A percentile compares a stretch with the other conserved stretches of the same genome.
These are phyloP conservation scores for Eremophila alpestris DNA, from an alignment of 2,797 vertebrate genomes.

Conservation along the genomic window DNA sequence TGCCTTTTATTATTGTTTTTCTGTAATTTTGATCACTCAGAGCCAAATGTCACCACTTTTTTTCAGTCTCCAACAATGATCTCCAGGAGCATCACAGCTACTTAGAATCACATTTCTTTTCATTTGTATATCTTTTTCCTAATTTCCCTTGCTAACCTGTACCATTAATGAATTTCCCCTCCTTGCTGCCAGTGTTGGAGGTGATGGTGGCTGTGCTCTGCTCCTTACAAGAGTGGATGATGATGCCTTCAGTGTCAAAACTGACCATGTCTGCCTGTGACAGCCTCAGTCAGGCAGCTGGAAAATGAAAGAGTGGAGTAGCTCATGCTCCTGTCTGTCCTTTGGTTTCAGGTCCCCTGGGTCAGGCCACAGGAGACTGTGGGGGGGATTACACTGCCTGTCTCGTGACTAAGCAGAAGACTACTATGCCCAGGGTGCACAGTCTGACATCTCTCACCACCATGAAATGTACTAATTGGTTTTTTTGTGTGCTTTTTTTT, in stretches of 20 bases:
- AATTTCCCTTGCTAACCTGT: background rate
- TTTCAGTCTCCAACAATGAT: background rate
- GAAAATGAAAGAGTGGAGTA: background rate
- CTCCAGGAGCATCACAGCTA: accelerated
- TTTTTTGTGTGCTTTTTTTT: background rate
- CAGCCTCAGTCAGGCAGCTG: background rate
- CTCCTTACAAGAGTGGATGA: accelerated
- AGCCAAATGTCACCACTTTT: background rate
- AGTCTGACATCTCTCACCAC: background rate
- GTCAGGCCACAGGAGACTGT: background rate
- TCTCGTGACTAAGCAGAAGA: background rate
- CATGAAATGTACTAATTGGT: slow-evolving; percentile 10
- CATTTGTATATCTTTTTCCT: background rate
- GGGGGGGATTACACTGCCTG: background rate
- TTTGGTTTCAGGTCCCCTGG: background rate
- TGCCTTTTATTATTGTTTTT: background rate
- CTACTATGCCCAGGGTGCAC: background rate
- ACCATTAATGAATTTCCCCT: background rate
- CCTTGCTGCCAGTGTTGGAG: background rate
- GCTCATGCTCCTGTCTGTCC: background rate
- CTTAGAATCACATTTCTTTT: background rate
- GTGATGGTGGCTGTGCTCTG: background rate
- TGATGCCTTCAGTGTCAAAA: background rate
- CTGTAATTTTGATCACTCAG: background rate
- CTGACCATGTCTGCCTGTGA: accelerated